phyloP scores from a whole-genome alignment of 2,888 invertebrate genomes.

The Heliconius sara region DNA sequence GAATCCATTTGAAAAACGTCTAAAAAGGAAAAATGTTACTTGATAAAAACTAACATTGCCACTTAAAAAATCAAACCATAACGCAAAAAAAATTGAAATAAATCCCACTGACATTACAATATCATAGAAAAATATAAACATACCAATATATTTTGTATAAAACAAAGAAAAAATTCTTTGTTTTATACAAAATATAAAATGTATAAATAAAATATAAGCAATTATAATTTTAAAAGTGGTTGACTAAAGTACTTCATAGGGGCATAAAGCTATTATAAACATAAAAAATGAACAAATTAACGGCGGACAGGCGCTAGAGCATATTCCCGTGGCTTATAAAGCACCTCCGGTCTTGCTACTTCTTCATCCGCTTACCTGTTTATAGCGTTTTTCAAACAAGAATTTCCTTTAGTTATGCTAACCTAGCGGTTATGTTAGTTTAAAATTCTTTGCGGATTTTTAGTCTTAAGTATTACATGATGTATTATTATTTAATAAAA shows the following conservation, averaged over 20 bases:
- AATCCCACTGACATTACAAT: too few species aligned
- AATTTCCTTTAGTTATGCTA: neutral
- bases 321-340: constrained; percentile 42
- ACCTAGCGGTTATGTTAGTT: neutral
- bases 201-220: neutral
- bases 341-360: constrained; percentile 39
- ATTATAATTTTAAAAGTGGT: neutral
- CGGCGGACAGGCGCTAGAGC: constrained; percentile 41
- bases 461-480: neutral
- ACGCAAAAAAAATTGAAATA: too few species aligned
- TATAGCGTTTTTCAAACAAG: constrained; percentile 27
- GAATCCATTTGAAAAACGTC: too few species aligned
- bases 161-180: too few species aligned
- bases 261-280: constrained; percentile 29
- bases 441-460: neutral
- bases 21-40: too few species aligned
- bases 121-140: too few species aligned
- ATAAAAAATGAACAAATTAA: constrained; percentile 35
- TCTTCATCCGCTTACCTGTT: constrained; percentile 32
- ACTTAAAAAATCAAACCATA: too few species aligned
- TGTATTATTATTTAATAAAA: too few species aligned
- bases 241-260: neutral
- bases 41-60: too few species aligned
- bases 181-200: neutral
- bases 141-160: too few species aligned